Conservation (phyloP, 2,113 vertebrate genomes). For the Panurus biarmicus region DNA sequence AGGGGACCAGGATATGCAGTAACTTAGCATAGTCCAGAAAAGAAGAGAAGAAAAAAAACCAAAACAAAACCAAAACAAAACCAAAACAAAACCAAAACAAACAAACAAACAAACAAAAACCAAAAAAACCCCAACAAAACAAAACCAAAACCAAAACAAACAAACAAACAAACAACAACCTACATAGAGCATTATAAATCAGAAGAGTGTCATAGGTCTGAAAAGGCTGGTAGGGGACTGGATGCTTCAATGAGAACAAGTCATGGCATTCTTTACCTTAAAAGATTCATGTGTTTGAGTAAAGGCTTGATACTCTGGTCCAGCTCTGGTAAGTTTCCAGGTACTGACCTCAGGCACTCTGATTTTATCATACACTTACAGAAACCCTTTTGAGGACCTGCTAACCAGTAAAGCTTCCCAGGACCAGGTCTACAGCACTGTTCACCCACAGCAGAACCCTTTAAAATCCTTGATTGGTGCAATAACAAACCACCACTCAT, state of each 20-base stretch:
- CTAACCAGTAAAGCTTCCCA: neutral
- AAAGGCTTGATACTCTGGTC: neutral
- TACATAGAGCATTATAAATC: neutral
- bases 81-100: too few relatives aligned
- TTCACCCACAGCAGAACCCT: neutral
- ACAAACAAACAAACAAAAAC: too few relatives aligned
- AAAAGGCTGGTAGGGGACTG: neutral
- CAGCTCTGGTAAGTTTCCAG: neutral
- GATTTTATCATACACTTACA: neutral
- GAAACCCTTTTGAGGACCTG: neutral
- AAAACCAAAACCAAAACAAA: too few relatives aligned
- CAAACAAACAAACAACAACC: too few relatives aligned
- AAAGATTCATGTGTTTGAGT: neutral
- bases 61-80: too few relatives aligned
- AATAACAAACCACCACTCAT: neutral
- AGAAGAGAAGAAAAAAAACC: neutral
- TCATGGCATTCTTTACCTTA: neutral
- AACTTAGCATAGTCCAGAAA: neutral
- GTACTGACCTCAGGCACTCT: neutral
- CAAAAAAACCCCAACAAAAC: too few relatives aligned
- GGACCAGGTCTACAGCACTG: neutral
- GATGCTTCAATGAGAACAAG: neutral
- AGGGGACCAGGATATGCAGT: neutral
- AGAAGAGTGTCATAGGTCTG: neutral
- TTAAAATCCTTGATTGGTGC: neutral